These are phyloP conservation scores for Elysia crispata DNA, from an alignment of 2,888 invertebrate species.

Conservation along the genomic window DNA sequence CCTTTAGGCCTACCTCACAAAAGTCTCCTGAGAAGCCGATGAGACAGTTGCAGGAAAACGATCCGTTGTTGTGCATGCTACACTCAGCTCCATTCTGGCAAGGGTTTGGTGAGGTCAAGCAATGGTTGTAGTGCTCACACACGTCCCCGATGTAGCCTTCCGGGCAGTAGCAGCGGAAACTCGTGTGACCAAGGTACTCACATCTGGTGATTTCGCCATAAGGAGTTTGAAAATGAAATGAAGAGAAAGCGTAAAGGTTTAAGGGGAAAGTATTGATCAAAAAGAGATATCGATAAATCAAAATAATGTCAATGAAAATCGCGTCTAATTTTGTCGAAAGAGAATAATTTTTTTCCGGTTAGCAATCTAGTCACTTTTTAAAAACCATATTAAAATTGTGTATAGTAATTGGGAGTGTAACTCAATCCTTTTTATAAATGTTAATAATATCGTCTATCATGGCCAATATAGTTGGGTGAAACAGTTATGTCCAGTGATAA, in stretches of 20 bases:
- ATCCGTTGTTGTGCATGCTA: slow-evolving; percentile 53
- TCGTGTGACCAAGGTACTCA: slow-evolving; percentile 47
- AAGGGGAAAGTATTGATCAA: too few relatives aligned
- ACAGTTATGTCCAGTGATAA: too few relatives aligned
- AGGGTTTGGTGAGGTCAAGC: slow-evolving; percentile 49
- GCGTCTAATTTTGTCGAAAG: too few relatives aligned
- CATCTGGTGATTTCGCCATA: not conserved
- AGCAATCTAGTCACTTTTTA: too few relatives aligned
- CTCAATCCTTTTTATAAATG: not conserved
- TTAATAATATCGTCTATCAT: too few relatives aligned
- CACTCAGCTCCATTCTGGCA: slow-evolving; percentile 64
- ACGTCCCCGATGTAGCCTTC: slow-evolving; percentile 54
- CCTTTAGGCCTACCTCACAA: slow-evolving; percentile 56
- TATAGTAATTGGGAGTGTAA: not conserved
- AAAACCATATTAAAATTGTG: not conserved
- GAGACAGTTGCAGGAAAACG: slow-evolving; percentile 63
- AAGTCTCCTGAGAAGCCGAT: slow-evolving; percentile 49
- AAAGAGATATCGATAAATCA: too few relatives aligned
- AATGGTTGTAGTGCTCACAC: slow-evolving; percentile 60
- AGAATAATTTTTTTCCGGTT: too few relatives aligned
- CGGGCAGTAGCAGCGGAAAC: slow-evolving; percentile 61
- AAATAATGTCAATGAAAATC: too few relatives aligned
- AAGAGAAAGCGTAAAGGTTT: too few relatives aligned
- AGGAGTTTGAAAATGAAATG: too few relatives aligned
- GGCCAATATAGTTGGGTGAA: too few relatives aligned